Conservation (phyloP, 2,888 invertebrate genomes). For the Caenorhabditis sinica region DNA sequence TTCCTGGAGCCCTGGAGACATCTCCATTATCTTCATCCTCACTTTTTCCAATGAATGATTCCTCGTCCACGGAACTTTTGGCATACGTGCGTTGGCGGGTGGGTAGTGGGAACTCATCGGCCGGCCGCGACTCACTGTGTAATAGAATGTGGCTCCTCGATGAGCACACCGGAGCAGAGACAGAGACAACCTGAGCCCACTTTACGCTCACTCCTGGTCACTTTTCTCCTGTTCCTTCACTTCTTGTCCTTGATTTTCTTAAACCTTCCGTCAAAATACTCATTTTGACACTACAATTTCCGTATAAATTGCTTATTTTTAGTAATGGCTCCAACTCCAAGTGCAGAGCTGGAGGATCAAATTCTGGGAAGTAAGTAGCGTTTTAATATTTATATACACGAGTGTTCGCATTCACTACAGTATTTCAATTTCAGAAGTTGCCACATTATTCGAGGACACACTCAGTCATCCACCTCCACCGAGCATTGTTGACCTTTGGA, state of each 20-base stretch:
- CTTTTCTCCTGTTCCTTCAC: slow-evolving; percentile 31
- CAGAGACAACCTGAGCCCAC: slow-evolving; percentile 35
- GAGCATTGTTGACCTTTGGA: slow-evolving; percentile 75
- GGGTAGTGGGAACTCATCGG: slow-evolving; percentile 42
- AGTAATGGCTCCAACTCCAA: slow-evolving; percentile 45
- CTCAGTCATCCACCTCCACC: slow-evolving; percentile 70
- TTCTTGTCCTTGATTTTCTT: slow-evolving; percentile 20
- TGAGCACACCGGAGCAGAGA: slow-evolving; percentile 34
- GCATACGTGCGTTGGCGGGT: slow-evolving; percentile 57
- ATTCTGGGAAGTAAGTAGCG: slow-evolving; percentile 46
- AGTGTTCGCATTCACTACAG: no score
- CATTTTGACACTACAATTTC: background rate
- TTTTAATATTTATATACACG: background rate
- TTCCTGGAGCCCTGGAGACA: background rate
- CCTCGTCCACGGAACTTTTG: slow-evolving; percentile 31
- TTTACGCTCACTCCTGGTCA: slow-evolving; percentile 54
- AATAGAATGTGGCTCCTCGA: slow-evolving; percentile 53
- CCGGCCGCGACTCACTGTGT: slow-evolving; percentile 43
- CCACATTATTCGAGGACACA: slow-evolving; percentile 68
- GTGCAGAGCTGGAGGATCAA: slow-evolving; percentile 46
- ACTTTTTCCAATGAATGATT: slow-evolving; percentile 9
- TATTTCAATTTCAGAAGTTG: slow-evolving; percentile 38
- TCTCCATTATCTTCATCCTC: background rate
- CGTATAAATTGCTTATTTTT: background rate
- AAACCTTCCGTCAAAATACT: background rate